Conservation (phyloP, 2,888 invertebrate species). For the Corbicula japonica region DNA sequence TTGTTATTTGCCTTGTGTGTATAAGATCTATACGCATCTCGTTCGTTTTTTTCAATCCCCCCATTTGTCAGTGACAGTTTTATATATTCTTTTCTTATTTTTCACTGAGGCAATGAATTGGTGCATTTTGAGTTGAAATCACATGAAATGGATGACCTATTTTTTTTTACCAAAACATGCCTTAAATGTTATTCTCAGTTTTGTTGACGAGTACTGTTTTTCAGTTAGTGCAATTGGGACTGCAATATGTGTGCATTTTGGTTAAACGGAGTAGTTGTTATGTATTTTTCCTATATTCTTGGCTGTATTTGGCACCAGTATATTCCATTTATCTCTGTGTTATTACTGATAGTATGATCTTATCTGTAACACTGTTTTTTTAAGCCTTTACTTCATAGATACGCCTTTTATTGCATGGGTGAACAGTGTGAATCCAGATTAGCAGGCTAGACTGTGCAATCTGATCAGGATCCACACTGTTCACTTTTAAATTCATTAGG, state of each 20-base stretch:
- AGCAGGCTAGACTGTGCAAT: no score
- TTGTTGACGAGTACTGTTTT: slow-evolving; percentile 66
- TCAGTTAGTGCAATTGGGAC: slow-evolving; percentile 61
- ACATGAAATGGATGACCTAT: slow-evolving; percentile 60
- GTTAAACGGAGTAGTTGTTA: slow-evolving; percentile 69
- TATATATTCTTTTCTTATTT: slow-evolving; percentile 57
- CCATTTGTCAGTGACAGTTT: slow-evolving; percentile 66
- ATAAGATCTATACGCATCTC: slow-evolving; percentile 68
- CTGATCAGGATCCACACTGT: no score
- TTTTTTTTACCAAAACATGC: slow-evolving; percentile 64
- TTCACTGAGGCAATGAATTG: slow-evolving; percentile 68
- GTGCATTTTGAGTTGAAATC: slow-evolving; percentile 71
- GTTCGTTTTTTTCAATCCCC: slow-evolving; percentile 64
- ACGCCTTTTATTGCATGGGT: no score
- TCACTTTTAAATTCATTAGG: no score
- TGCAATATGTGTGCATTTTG: slow-evolving; percentile 69
- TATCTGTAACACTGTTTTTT: no score
- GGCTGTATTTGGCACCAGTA: slow-evolving; percentile 67
- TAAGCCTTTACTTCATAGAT: no score
- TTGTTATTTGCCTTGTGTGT: slow-evolving; percentile 72
- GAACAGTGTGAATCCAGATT: no score
- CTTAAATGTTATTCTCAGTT: slow-evolving; percentile 65
- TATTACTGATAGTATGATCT: slow-evolving; percentile 38
- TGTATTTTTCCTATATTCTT: slow-evolving; percentile 64
- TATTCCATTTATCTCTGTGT: slow-evolving; percentile 40